Conservation (phyloP, 2,113 vertebrate species). For the Vulpes ferrilata region DNA sequence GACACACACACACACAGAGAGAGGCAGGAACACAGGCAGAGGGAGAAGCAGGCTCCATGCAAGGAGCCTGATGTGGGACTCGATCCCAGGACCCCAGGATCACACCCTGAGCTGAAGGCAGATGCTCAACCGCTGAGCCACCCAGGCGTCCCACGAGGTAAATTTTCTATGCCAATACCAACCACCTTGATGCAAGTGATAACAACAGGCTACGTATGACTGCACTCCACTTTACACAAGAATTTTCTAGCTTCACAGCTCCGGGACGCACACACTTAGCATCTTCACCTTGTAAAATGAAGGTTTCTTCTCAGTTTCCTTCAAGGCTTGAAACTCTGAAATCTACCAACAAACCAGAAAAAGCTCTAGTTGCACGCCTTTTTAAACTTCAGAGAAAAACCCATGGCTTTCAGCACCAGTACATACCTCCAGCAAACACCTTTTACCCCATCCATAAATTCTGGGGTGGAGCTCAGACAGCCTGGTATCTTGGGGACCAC, state of each 20-base stretch:
- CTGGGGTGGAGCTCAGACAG: not conserved
- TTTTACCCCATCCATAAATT: not conserved
- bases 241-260: not conserved
- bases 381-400: slow-evolving; percentile 60
- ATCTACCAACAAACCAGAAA: not conserved
- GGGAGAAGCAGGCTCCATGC: no score
- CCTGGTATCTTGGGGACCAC: not conserved
- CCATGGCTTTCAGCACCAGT: not conserved
- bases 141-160: not conserved
- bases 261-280: not conserved
- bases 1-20: no score
- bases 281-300: not conserved
- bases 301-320: not conserved
- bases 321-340: not conserved
- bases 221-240: not conserved
- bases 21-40: no score
- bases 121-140: no score
- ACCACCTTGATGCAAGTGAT: not conserved
- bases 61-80: no score
- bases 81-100: no score
- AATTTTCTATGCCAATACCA: not conserved
- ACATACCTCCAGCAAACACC: not conserved
- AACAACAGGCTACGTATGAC: not conserved
- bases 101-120: no score
- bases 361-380: not conserved